A percentile compares a stretch with the other conserved stretches of the same genome.
Conservation (phyloP, 1,140 invertebrate genomes). For the Procambarus clarkii region DNA sequence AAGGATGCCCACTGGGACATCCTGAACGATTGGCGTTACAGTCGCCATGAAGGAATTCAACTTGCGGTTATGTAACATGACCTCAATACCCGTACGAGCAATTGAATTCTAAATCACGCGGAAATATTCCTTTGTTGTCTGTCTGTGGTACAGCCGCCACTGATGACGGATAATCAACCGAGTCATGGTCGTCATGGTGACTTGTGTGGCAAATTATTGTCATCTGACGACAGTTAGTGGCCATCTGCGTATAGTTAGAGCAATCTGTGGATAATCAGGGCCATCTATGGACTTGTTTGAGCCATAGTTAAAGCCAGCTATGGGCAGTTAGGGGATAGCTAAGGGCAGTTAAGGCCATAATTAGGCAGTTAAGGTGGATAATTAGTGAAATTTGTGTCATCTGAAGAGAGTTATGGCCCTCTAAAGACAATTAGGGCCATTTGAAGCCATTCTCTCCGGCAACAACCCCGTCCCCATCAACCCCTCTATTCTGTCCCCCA, state of each 20-base stretch:
- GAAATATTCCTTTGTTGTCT: conserved; percentile 32
- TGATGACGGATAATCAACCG: too few species aligned
- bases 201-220: not conserved
- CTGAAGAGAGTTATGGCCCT: not conserved
- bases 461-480: too few species aligned
- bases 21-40: conserved; percentile 15
- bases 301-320: not conserved
- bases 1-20: too few species aligned
- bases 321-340: not conserved
- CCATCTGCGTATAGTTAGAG: not conserved
- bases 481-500: too few species aligned
- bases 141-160: not conserved
- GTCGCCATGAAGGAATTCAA: conserved; percentile 33
- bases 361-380: not conserved
- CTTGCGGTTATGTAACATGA: conserved; percentile 36
- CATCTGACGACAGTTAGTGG: not conserved
- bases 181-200: not conserved
- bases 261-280: not conserved
- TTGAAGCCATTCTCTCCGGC: too few species aligned
- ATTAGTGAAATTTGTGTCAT: not conserved
- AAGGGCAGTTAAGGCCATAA: not conserved
- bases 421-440: too few species aligned
- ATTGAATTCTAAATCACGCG: conserved; percentile 34
- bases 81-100: conserved; percentile 20
- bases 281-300: not conserved